Conservation (phyloP, 2,888 invertebrate genomes). For the Orgyia antiqua region DNA sequence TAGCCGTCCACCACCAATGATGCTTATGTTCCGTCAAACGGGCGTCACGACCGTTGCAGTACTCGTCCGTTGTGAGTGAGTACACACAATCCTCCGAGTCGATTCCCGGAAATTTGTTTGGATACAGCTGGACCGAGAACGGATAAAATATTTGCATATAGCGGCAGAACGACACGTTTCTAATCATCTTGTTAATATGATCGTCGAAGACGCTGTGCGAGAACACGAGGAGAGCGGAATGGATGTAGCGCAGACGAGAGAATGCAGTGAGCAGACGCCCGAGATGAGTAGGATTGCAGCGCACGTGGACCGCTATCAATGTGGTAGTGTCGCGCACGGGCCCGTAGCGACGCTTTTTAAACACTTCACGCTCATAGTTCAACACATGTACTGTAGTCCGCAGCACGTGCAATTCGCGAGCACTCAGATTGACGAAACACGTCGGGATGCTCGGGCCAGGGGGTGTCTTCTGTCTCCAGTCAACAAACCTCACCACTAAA, state of each 20-base stretch:
- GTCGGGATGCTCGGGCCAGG: conserved; percentile 12
- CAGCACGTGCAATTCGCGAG: conserved; percentile 11
- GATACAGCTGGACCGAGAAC: conserved; percentile 39
- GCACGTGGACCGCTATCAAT: conserved; percentile 33
- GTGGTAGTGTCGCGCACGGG: conserved; percentile 20
- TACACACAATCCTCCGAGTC: conserved; percentile 26
- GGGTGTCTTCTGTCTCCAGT: background rate
- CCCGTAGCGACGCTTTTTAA: conserved; percentile 22
- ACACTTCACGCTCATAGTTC: conserved; percentile 27
- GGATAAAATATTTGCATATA: conserved; percentile 50
- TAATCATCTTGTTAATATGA: conserved; percentile 29
- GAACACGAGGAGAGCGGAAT: conserved; percentile 35
- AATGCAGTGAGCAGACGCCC: conserved; percentile 38
- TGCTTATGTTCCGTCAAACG: conserved; percentile 35
- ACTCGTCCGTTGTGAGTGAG: background rate
- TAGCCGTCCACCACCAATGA: conserved; percentile 55
- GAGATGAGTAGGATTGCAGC: conserved; percentile 28
- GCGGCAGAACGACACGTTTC: conserved; percentile 38
- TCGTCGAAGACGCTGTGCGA: conserved; percentile 44
- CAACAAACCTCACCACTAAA: conserved; percentile 4
- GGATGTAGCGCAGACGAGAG: conserved; percentile 31
- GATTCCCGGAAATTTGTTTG: conserved; percentile 34
- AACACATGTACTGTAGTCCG: conserved; percentile 17
- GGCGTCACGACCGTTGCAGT: conserved; percentile 30
- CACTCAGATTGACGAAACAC: conserved; percentile 15